These are phyloP conservation scores for Bombus polaris DNA, from an alignment of 1,140 invertebrate species.

Conservation along the genomic window DNA sequence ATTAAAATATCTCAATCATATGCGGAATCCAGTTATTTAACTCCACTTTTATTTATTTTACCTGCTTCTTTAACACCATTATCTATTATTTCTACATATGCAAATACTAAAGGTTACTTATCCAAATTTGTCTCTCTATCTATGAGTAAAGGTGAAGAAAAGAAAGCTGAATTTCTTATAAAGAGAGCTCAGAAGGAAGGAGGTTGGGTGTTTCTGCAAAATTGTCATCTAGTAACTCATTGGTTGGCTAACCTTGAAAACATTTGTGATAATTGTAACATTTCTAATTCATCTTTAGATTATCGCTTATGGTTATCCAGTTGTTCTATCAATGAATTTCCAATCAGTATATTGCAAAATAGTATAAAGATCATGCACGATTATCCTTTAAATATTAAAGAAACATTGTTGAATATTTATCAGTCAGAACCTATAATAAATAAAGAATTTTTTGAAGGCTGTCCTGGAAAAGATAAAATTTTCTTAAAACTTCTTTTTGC, in stretches of 20 bases:
- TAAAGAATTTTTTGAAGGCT: constrained; percentile 80
- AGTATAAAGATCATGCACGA: constrained; percentile 88
- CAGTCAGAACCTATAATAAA: constrained; percentile 82
- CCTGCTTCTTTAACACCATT: constrained; percentile 85
- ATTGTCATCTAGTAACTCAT: constrained; percentile 87
- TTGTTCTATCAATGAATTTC: constrained; percentile 85
- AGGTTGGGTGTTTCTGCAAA: constrained; percentile 88
- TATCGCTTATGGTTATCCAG: constrained; percentile 90
- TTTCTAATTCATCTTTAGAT: constrained; percentile 81
- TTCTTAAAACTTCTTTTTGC: constrained; percentile 87
- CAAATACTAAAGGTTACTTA: constrained; percentile 84
- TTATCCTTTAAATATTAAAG: constrained; percentile 85
- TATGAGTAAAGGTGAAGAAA: constrained; percentile 85
- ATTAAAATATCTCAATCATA: constrained; percentile 84
- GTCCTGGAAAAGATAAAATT: constrained; percentile 73
- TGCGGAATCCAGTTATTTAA: constrained; percentile 84
- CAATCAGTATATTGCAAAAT: constrained; percentile 87
- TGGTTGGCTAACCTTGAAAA: constrained; percentile 84
- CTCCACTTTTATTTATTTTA: constrained; percentile 88
- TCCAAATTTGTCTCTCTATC: constrained; percentile 86
- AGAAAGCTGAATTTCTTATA: constrained; percentile 84
- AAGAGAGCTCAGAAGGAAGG: constrained; percentile 82
- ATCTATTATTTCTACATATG: constrained; percentile 82
- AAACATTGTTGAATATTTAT: constrained; percentile 86
- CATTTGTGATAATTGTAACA: constrained; percentile 84